Conservation (phyloP, 2,888 invertebrate genomes). For the Ophion ellenae region DNA sequence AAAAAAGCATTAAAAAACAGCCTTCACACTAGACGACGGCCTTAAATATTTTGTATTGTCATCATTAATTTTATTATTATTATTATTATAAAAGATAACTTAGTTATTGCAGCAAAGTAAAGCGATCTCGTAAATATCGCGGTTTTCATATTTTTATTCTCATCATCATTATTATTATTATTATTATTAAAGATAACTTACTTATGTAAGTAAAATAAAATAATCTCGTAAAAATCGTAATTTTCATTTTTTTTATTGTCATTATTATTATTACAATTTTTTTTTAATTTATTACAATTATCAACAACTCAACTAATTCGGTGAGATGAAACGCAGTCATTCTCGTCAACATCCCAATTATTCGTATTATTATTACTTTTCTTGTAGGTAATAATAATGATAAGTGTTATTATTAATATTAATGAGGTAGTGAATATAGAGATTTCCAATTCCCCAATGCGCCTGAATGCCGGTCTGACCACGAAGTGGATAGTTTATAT, state of each 20-base stretch:
- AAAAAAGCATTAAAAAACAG: no score
- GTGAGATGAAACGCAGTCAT: background rate
- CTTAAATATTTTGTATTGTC: background rate
- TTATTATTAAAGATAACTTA: no score
- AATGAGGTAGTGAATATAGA: constrained; percentile 57
- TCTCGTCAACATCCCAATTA: background rate
- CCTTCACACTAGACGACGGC: no score
- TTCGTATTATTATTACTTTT: background rate
- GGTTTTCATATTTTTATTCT: no score
- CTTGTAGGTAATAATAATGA: background rate
- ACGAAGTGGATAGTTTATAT: background rate
- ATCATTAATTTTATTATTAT: background rate
- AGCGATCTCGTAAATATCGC: no score
- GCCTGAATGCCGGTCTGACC: background rate
- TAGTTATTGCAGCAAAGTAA: no score
- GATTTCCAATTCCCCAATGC: constrained; percentile 25
- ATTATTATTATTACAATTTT: background rate
- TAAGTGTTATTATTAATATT: constrained; percentile 33
- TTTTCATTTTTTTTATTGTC: background rate
- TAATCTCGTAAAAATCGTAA: no score
- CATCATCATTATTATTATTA: no score
- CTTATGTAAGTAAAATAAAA: no score
- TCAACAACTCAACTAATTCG: no score
- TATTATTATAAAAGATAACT: background rate
- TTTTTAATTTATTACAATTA: no score